These are phyloP conservation scores for Acanthis flammea DNA, from an alignment of 2,797 vertebrate genomes.

Conservation along the genomic window DNA sequence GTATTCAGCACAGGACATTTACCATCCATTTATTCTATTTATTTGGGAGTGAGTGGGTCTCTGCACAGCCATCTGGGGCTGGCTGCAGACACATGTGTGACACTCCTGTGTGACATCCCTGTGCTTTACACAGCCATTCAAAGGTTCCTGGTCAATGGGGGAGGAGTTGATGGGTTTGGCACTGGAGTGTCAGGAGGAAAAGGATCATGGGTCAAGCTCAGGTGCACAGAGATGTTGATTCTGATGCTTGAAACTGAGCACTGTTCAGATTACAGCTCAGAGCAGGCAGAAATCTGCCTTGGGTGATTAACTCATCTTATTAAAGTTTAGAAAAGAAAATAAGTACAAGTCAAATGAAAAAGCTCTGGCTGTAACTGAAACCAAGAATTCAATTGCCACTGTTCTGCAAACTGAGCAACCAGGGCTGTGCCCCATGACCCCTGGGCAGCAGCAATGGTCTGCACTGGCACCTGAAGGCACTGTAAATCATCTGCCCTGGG, in stretches of 20 bases:
- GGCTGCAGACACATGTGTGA: fast-evolving
- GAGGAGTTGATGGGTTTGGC: not conserved
- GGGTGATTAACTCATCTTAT: not conserved
- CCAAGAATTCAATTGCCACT: not conserved
- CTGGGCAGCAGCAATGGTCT: not conserved
- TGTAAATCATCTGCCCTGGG: not conserved
- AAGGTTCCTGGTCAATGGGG: not conserved
- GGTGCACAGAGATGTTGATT: not conserved
- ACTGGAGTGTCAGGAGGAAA: not conserved
- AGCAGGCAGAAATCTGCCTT: not conserved
- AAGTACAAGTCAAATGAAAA: not conserved
- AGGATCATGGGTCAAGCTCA: not conserved
- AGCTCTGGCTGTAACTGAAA: not conserved
- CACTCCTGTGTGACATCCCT: fast-evolving
- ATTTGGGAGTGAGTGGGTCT: not conserved
- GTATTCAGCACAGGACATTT: not conserved
- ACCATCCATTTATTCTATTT: not conserved
- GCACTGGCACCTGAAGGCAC: not conserved
- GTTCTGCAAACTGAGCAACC: not conserved
- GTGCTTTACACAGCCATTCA: not conserved
- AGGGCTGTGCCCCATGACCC: not conserved
- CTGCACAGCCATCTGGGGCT: not conserved
- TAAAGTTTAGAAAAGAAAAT: not conserved
- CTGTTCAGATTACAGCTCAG: not conserved
- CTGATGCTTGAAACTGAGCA: not conserved